Base-by-base conservation (phyloP, 92 coral and sea anemone genomes). In the Palythoa heliodiscus region DNA sequence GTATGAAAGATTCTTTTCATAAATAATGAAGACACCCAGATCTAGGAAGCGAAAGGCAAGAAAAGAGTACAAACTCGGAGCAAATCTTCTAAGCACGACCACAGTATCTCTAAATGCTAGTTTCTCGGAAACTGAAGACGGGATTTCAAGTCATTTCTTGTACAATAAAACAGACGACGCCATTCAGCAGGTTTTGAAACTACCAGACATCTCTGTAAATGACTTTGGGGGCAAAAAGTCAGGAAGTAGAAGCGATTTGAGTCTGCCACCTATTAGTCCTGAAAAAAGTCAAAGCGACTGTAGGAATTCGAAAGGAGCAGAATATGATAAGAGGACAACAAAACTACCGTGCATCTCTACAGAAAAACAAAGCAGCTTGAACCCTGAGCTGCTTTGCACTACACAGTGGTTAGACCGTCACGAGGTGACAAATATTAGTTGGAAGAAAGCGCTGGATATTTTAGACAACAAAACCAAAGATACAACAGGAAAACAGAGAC, bases 401-500 rank as follows among this genome's bases (percentile, higher is more conserved):
- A 61, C 71, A 14, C 73, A 89, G 15, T 93, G 97, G 97, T 60
- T 93, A 16, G 97, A 93, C 63, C 87, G 78, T n/a, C 91, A 87
- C 23, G 91, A 89, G 53, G 86, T 93, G 40, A 84, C 92, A 15
- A 70, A 85, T 8, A 83, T 93, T 3, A 93, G 94, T 64, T 93
- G 97, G 97, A 88, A 92, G 67, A 93, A 86, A 70, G 94, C 94
- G 43, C 84, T 93, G 89, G 92, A 91, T 75, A 89, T 83, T 53
- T 82, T 93, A 86, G 93, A 87, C 15, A 86, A 75, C 86, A 89
- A 86, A 76, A 78, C 89, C 35, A 57, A 73, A 82, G 87, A 86
- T 19, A 43, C 67, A 38, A 9, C 67, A 40, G 69, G 84, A 19
- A 86, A 75, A 57, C 83, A 89, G 37, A 80, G 73, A 35, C 47